Percentiles rank a stretch among this genome's conserved stretches.
Conservation (phyloP, 2,888 invertebrate species). For the Erebia aethiops region DNA sequence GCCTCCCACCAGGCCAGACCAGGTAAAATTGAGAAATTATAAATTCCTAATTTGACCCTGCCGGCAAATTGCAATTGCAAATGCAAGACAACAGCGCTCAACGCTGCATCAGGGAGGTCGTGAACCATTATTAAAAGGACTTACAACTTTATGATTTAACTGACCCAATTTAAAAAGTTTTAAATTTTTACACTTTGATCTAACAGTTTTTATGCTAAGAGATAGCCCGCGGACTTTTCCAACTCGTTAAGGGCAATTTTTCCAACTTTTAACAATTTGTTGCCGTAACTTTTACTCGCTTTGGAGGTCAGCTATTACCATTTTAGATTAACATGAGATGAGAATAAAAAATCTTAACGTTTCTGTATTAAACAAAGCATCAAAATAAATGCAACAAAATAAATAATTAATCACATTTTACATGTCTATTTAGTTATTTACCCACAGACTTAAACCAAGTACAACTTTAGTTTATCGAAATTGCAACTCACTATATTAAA, state of each 20-base stretch:
- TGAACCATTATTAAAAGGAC: too few species aligned
- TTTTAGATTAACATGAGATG: neutral
- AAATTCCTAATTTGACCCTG: too few species aligned
- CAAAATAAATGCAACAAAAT: neutral
- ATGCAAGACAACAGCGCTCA: too few species aligned
- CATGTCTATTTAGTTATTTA: neutral
- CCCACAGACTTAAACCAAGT: neutral
- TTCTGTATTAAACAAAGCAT: too few species aligned
- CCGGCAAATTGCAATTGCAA: too few species aligned
- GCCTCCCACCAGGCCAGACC: too few species aligned
- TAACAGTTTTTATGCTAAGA: neutral
- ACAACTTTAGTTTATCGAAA: neutral
- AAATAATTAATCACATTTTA: neutral
- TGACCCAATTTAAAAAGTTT: neutral
- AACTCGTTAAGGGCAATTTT: conserved; percentile 4
- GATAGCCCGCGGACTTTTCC: neutral
- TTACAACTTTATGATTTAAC: neutral
- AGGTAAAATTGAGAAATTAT: too few species aligned
- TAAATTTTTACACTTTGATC: neutral
- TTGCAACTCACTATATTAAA: neutral
- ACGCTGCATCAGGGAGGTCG: too few species aligned
- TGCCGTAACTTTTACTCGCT: too few species aligned
- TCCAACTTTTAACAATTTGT: neutral
- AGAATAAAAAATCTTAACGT: too few species aligned
- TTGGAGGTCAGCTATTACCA: too few species aligned